Conservation (phyloP, 2,797 vertebrate species). For the Miichthys miiuy region DNA sequence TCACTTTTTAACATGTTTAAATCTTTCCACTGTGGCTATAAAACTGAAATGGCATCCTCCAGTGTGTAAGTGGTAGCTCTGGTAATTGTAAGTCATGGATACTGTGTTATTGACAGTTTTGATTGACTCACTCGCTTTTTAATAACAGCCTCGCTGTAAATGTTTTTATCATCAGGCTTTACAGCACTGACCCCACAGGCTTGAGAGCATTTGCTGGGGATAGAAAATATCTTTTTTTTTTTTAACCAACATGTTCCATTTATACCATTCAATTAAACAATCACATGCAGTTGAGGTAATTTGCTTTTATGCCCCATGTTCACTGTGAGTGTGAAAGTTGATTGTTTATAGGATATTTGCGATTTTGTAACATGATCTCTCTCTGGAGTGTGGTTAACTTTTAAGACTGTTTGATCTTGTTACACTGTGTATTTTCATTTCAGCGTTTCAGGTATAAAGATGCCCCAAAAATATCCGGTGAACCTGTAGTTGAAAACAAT, state of each 20-base stretch:
- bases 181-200: constrained; percentile 55
- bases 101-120: constrained; percentile 75
- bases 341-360: constrained; percentile 1
- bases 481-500: background rate
- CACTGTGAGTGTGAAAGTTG: background rate
- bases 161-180: constrained; percentile 72
- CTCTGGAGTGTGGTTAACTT: background rate
- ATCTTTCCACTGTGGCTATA: constrained; percentile 48
- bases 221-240: constrained; percentile 7
- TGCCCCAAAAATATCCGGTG: background rate
- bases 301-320: constrained; percentile 15
- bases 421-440: background rate
- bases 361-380: constrained; percentile 6
- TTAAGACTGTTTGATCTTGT: background rate
- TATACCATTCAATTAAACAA: background rate
- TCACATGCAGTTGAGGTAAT: background rate
- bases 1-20: constrained; percentile 53
- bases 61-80: constrained; percentile 51
- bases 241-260: background rate
- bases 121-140: constrained; percentile 77
- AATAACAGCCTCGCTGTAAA: constrained; percentile 75
- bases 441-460: background rate
- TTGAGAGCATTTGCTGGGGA: constrained; percentile 25
- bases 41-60: constrained; percentile 58
- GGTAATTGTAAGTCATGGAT: constrained; percentile 69